Percentiles rank a stretch among this genome's conserved stretches.
These are phyloP conservation scores for Conus canariensis DNA, from an alignment of 2,888 invertebrate genomes.

Conservation along the genomic window DNA sequence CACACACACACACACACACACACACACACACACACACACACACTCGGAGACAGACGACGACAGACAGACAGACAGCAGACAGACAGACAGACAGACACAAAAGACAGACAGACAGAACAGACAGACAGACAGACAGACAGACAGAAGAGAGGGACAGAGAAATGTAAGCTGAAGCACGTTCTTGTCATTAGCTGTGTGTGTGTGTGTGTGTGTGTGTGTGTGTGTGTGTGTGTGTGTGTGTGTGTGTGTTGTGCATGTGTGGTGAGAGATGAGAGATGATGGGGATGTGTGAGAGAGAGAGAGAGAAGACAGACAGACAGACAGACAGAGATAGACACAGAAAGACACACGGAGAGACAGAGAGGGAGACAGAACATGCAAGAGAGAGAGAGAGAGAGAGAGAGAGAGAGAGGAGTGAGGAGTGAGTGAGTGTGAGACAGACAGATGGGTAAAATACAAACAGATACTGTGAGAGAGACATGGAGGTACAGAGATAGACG, in stretches of 20 bases:
- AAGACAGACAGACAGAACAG: not conserved
- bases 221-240: too few species aligned
- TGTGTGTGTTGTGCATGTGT: too few species aligned
- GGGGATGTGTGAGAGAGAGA: not conserved
- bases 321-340: slow-evolving; percentile 33
- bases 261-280: too few species aligned
- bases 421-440: not conserved
- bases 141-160: not conserved
- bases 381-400: not conserved
- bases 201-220: too few species aligned
- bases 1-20: too few species aligned
- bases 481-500: not conserved
- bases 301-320: slow-evolving; percentile 24
- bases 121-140: not conserved
- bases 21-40: too few species aligned
- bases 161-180: not conserved
- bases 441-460: not conserved
- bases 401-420: not conserved
- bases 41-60: too few species aligned
- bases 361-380: not conserved
- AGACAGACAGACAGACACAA: not conserved
- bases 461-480: not conserved
- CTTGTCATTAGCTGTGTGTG: too few species aligned
- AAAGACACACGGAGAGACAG: not conserved
- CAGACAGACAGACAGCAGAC: not conserved